phyloP scores from a whole-genome alignment of 2,888 invertebrate species.

The Hemistola chrysoprasaria region DNA sequence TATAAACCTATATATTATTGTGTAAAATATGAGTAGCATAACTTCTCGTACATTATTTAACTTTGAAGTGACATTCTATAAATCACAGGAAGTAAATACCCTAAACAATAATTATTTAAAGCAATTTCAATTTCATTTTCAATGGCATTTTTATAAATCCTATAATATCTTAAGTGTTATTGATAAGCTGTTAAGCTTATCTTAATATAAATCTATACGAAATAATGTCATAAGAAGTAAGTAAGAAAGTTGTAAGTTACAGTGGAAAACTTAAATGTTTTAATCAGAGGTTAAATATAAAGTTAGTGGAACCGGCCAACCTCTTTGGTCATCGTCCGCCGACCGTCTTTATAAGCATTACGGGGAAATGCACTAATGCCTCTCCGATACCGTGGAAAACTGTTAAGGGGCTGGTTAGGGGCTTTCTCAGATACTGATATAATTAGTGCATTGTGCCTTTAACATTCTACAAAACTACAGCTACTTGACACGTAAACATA shows the following conservation, averaged over 20 bases:
- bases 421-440: slow-evolving; percentile 80
- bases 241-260: no score
- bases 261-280: no score
- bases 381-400: slow-evolving; percentile 75
- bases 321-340: slow-evolving; percentile 70
- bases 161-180: no score
- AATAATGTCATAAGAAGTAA: no score
- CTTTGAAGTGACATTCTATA: no score
- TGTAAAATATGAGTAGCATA: no score
- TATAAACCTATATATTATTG: no score
- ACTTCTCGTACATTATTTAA: no score
- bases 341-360: slow-evolving; percentile 78
- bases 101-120: slow-evolving; percentile 3
- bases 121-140: no score
- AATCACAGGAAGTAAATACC: slow-evolving; percentile 12
- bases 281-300: not conserved
- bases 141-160: no score
- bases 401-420: slow-evolving; percentile 80
- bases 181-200: no score
- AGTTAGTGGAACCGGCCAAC: slow-evolving; percentile 36
- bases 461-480: slow-evolving; percentile 55
- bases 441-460: slow-evolving; percentile 77
- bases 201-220: no score
- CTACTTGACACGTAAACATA: slow-evolving; percentile 29
- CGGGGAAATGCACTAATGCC: slow-evolving; percentile 79